Percentiles rank a stretch among this genome's conserved stretches.
phyloP scores from a whole-genome alignment of 30 jellyfish, hydroid and myxozoan species.

The Aurelia coerulea region DNA sequence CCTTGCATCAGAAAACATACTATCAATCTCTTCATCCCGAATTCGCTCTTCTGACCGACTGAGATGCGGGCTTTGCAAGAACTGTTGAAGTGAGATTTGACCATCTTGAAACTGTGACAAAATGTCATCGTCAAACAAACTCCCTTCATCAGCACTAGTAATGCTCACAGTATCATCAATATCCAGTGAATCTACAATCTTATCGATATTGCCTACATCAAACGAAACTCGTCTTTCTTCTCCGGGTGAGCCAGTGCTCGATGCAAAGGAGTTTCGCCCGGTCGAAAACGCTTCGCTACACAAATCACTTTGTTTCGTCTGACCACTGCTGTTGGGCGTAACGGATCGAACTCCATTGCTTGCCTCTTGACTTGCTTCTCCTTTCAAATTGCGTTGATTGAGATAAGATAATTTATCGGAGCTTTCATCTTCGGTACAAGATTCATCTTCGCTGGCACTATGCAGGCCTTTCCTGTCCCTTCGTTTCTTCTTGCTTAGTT shows the following conservation, averaged over 20 bases:
- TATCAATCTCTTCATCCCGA: conserved; percentile 68
- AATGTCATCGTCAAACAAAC: conserved; percentile 84
- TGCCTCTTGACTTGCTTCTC: conserved; percentile 23
- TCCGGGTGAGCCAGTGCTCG: conserved; percentile 14
- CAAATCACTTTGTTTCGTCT: not conserved
- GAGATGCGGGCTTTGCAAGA: conserved; percentile 85
- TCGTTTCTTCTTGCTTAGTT: conserved; percentile 67
- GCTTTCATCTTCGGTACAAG: conserved; percentile 72
- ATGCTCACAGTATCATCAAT: conserved; percentile 37
- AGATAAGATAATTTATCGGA: conserved; percentile 32
- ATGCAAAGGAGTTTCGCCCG: conserved; percentile 27
- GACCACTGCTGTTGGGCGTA: conserved; percentile 61
- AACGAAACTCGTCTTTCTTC: conserved; percentile 32
- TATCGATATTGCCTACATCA: conserved; percentile 29
- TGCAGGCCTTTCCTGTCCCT: conserved; percentile 27
- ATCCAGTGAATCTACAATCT: conserved; percentile 23
- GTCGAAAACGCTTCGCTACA: conserved; percentile 19
- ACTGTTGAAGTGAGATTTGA: conserved; percentile 81
- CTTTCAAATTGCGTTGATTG: conserved; percentile 30
- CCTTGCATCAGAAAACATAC: conserved; percentile 64
- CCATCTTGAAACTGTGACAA: conserved; percentile 93
- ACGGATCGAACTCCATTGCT: conserved; percentile 59
- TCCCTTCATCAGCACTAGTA: conserved; percentile 63
- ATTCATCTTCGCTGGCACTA: conserved; percentile 71
- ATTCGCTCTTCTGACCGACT: conserved; percentile 71